These are phyloP conservation scores for Geotrupes spiniger DNA, from an alignment of 2,888 invertebrate species.

Conservation along the genomic window DNA sequence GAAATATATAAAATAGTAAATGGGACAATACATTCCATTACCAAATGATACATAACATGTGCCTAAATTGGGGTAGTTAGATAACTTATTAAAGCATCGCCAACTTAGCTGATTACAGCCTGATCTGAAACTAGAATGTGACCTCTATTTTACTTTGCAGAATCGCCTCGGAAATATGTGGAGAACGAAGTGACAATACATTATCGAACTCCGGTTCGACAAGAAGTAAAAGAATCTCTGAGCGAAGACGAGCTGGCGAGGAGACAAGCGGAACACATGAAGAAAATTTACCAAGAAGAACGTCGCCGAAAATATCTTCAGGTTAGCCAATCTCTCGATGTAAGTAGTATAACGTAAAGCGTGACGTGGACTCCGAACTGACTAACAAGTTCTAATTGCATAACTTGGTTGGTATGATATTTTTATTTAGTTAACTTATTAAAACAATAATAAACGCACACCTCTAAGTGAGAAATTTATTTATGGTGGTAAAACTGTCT, in stretches of 20 bases:
- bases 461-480: no score
- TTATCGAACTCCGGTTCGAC: conserved; percentile 84
- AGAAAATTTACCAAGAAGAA: conserved; percentile 85
- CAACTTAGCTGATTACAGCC: no score
- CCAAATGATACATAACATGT: no score
- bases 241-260: conserved; percentile 87
- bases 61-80: no score
- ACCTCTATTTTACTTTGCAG: conserved; percentile 48
- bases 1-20: no score
- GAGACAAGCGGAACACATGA: conserved; percentile 88
- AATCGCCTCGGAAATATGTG: conserved; percentile 84
- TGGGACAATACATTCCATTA: no score
- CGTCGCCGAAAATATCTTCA: conserved; percentile 86
- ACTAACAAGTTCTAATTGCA: neutral
- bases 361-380: neutral
- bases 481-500: no score
- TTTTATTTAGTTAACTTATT: no score
- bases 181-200: conserved; percentile 94
- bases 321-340: conserved; percentile 49
- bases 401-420: neutral
- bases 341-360: conserved; percentile 27
- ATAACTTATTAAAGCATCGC: no score
- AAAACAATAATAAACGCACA: no score
- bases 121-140: no score
- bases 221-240: conserved; percentile 80